Evolutionary conservation across 2,888 invertebrate species (phyloP).

Genomic region (Cetonia aurata): DNA sequence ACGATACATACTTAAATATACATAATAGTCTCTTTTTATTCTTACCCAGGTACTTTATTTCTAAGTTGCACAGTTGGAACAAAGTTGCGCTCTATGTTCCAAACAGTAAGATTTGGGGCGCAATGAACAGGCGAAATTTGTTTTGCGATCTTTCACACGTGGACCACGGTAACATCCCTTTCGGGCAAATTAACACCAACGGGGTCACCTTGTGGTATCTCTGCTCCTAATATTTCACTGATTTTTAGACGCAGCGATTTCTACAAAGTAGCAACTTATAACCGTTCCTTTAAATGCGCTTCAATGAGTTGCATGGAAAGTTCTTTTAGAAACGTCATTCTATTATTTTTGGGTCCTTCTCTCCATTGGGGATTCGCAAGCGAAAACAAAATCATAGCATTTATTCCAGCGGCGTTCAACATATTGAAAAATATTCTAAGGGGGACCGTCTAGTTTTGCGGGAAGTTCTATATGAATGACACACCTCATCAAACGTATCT

Average conservation of each 20-base stretch:
- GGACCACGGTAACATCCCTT: neutral
- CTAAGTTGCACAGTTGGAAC: neutral
- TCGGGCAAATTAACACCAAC: slow-evolving; percentile 1
- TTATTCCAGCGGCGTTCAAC: slow-evolving; percentile 16
- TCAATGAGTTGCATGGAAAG: slow-evolving; percentile 4
- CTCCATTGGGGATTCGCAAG: slow-evolving; percentile 19
- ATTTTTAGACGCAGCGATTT: neutral
- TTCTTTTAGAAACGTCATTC: neutral
- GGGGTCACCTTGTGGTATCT: neutral
- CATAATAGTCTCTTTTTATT: slow-evolving; percentile 8
- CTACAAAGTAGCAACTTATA: neutral
- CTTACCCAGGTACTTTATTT: slow-evolving; percentile 16
- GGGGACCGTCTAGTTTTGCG: slow-evolving; percentile 6
- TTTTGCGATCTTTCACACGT: slow-evolving; percentile 5
- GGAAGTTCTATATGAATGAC: slow-evolving; percentile 11
- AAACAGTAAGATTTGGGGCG: neutral
- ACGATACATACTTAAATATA: neutral
- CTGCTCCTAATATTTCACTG: slow-evolving; percentile 2
- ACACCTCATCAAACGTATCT: slow-evolving; percentile 1
- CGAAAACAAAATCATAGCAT: slow-evolving; percentile 12
- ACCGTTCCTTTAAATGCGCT: neutral
- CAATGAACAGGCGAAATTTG: neutral
- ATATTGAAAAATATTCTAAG: slow-evolving; percentile 24
- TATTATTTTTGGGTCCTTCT: neutral
- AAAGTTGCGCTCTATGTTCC: neutral